Evolutionary conservation across 2,888 invertebrate genomes (phyloP).

Genomic region (Peribatodes rhomboidaria): DNA sequence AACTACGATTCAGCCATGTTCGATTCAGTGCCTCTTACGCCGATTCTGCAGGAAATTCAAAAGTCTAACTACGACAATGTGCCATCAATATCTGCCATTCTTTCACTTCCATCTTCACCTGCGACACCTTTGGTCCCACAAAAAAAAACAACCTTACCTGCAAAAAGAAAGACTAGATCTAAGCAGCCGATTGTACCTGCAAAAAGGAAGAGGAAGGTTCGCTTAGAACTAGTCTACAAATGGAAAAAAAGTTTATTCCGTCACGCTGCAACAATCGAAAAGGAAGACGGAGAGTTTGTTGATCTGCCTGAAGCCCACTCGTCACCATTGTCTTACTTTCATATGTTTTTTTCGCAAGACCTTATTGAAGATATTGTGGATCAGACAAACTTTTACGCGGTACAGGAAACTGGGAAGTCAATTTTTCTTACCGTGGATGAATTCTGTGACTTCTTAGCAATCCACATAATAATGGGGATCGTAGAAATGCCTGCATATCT

Average conservation of each 20-base stretch:
- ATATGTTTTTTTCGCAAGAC: constrained; percentile 13
- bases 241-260: constrained; percentile 18
- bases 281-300: constrained; percentile 1
- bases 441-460: constrained; percentile 18
- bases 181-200: constrained; percentile 16
- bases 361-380: constrained; percentile 21
- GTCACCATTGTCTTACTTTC: constrained; percentile 24
- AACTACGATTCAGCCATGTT: background rate
- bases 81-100: constrained; percentile 26
- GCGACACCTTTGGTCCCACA: constrained; percentile 8
- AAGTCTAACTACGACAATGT: constrained; percentile 19
- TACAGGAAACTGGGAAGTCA: constrained; percentile 25
- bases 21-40: constrained; percentile 22
- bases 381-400: constrained; percentile 24
- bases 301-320: constrained; percentile 17
- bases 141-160: background rate
- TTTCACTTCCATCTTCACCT: constrained; percentile 16
- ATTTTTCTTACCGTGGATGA: constrained; percentile 4
- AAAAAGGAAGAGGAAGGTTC: constrained; percentile 11
- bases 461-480: constrained; percentile 26
- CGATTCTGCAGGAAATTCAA: constrained; percentile 14
- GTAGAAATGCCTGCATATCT: constrained; percentile 25
- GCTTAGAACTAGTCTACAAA: constrained; percentile 13
- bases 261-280: constrained; percentile 14
- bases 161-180: constrained; percentile 13